Base-by-base conservation (phyloP, 2,113 vertebrate genomes). In the Siphamia tubifer region DNA sequence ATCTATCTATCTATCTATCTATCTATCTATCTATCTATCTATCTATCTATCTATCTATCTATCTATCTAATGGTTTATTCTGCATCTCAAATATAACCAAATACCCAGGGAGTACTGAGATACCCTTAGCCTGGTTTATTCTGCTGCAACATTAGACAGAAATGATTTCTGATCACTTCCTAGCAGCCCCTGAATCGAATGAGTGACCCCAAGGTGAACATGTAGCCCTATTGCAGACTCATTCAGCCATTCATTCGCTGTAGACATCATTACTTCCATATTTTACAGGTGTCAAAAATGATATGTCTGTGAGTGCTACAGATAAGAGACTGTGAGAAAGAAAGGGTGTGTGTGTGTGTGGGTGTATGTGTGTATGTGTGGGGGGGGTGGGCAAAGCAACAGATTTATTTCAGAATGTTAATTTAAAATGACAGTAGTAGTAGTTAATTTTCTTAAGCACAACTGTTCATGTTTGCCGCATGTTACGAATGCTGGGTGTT, bases 131-230 rank as follows among this genome's bases (percentile, higher is more conserved):
- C 36, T 36, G 44, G 25, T 69, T 63, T 55, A 39, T 55, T 19
- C 47, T 48, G 52, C 62, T 58, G 60, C 30, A 32, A 74, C 66
- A 79, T 84, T 84, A 85, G 58, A 82, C 42, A 69, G 71, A 81
- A 86, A 88, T 83, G 19, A 87, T 82, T 89, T 90, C 77, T 79
- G 79, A 84, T 86, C 82, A 85, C 68, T 78, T 76, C 62, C 61
- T 24, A 76, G 68, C 68, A 55, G 73, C 58, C 24, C 31, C 73
- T 79, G 74, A 90, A 89, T 85, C 65, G 63, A 92, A 82, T 78
- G 75, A 86, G 68, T 88, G 85, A 90, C 78, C 85, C 43, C 60
- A 39, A 89, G 80, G 81, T 89, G 84, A 90, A 81, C 74, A 69
- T 21, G 38, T 52, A 61, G 68, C 40, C 70, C 79, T 63, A 79